These are phyloP conservation scores for Metaphire vulgaris DNA, from an alignment of 1,140 invertebrate species.

Conservation along the genomic window DNA sequence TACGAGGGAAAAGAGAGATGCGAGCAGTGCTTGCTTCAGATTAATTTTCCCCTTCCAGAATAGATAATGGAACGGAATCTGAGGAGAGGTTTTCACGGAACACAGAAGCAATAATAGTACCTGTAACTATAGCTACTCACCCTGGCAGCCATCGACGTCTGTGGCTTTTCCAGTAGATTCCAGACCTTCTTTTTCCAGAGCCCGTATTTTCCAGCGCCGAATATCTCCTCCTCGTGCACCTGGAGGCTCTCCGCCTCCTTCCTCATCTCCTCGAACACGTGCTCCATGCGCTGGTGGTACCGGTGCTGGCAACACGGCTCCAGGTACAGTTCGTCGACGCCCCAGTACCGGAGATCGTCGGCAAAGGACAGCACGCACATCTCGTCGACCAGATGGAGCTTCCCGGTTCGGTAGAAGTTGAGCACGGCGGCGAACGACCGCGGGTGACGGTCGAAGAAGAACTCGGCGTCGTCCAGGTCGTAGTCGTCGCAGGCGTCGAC, in stretches of 20 bases:
- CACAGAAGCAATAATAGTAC: too few relatives aligned
- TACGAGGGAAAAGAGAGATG: too few relatives aligned
- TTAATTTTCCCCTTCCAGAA: too few relatives aligned
- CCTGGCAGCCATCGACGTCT: constrained; percentile 90
- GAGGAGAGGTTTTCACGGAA: too few relatives aligned
- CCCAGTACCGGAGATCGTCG: constrained; percentile 97
- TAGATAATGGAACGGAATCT: too few relatives aligned
- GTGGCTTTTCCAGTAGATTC: constrained; percentile 95
- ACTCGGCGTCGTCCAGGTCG: constrained; percentile 91
- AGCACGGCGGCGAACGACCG: constrained; percentile 90
- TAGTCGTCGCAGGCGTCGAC: constrained; percentile 96
- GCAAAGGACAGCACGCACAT: constrained; percentile 98
- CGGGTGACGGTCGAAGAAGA: constrained; percentile 96
- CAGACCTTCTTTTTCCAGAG: constrained; percentile 95
- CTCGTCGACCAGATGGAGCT: constrained; percentile 94
- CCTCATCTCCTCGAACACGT: constrained; percentile 92
- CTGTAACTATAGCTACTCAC: constrained; percentile 72
- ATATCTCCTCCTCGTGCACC: constrained; percentile 86
- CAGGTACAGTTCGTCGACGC: too few relatives aligned
- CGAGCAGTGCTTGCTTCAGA: too few relatives aligned
- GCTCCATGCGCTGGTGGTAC: constrained; percentile 92
- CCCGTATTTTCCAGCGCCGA: constrained; percentile 84
- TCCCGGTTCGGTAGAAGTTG: too few relatives aligned
- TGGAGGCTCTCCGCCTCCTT: constrained; percentile 92
- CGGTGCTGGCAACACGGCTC: constrained; percentile 98